These are phyloP conservation scores for Typhlomys cinereus DNA, from an alignment of 2,113 vertebrate genomes.

Conservation along the genomic window DNA sequence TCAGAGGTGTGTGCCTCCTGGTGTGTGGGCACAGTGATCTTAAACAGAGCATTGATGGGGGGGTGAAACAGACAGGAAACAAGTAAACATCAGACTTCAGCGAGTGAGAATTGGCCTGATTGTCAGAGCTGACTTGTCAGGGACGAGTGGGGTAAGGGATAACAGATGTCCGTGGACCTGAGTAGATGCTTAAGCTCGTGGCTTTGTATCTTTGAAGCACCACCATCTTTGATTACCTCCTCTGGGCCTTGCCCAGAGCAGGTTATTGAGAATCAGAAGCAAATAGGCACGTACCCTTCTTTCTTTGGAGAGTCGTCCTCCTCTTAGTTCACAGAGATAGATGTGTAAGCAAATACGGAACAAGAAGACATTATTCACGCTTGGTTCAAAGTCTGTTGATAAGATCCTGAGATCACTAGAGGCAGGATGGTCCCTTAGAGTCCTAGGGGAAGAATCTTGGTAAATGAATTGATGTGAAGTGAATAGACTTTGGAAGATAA, in stretches of 20 bases:
- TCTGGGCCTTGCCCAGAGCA: not conserved
- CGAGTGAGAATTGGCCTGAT: not conserved
- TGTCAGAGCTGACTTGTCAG: too few relatives aligned
- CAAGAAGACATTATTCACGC: not conserved
- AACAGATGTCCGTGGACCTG: not conserved
- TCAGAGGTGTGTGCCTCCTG: conserved; percentile 5
- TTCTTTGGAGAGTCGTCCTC: not conserved
- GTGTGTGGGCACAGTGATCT: not conserved
- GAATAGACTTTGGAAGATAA: conserved; percentile 6
- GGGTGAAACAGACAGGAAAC: not conserved
- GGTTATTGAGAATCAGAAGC: not conserved
- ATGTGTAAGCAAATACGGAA: not conserved
- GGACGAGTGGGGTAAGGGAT: not conserved
- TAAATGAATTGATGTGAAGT: not conserved
- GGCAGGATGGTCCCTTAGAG: not conserved
- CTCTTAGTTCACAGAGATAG: not conserved
- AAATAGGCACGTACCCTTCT: not conserved
- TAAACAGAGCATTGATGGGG: not conserved
- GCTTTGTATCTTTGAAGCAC: not conserved
- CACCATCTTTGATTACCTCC: not conserved
- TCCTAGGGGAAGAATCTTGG: not conserved
- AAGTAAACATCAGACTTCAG: not conserved
- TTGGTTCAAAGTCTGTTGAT: not conserved
- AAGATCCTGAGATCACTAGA: not conserved
- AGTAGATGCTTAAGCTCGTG: not conserved